Percentiles rank a stretch among this genome's conserved stretches.
phyloP scores from a whole-genome alignment of 1,140 invertebrate species.

The Limonius californicus region DNA sequence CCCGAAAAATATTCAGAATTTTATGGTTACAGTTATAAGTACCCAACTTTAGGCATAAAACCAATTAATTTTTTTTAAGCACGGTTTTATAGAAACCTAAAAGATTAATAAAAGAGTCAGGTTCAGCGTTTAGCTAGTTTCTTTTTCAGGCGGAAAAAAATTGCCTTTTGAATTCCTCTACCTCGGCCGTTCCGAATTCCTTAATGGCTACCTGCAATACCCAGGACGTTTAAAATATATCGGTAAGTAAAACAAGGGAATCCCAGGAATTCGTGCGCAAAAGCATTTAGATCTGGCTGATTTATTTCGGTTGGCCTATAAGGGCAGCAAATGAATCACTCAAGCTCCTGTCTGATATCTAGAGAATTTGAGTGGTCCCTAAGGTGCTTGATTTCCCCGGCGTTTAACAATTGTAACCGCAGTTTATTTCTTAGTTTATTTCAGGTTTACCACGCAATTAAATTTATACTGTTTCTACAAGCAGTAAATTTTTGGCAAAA shows the following conservation, averaged over 20 bases:
- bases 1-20: too few species aligned
- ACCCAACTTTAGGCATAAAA: too few species aligned
- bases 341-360: constrained; percentile 13
- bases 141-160: too few species aligned
- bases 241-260: constrained; percentile 5
- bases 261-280: constrained; percentile 9
- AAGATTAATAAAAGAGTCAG: too few species aligned
- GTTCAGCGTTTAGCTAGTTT: too few species aligned
- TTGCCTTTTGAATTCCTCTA: background rate
- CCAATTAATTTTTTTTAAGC: too few species aligned
- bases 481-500: too few species aligned
- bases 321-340: constrained; percentile 14
- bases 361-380: constrained; percentile 9
- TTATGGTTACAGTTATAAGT: too few species aligned
- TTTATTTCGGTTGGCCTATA: constrained; percentile 10
- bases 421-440: constrained; percentile 1
- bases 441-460: too few species aligned
- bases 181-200: background rate
- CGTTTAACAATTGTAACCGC: background rate
- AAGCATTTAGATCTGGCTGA: constrained; percentile 12
- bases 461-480: too few species aligned
- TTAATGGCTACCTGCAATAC: background rate
- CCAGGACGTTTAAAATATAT: constrained; percentile 5
- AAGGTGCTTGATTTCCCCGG: background rate
- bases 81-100: too few species aligned